Percentiles rank a stretch among this genome's conserved stretches.
Conservation (phyloP, 2,888 invertebrate species). For the Leptopilina drosophilae region DNA sequence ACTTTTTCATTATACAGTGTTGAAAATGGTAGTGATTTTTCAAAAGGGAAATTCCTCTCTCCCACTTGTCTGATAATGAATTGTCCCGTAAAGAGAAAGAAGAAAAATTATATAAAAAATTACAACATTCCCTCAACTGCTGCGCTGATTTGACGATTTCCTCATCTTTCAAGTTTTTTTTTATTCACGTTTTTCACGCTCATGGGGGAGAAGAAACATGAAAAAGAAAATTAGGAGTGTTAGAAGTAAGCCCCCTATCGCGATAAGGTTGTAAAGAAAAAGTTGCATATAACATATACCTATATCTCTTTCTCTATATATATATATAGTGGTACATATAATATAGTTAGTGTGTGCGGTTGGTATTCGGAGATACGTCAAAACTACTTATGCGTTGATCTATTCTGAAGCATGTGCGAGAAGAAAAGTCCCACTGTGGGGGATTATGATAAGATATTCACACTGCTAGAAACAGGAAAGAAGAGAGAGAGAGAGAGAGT, state of each 20-base stretch:
- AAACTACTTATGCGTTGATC: constrained; percentile 55
- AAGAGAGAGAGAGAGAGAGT: constrained; percentile 61
- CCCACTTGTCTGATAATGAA: no score
- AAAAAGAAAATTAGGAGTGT: background rate
- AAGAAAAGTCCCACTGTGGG: constrained; percentile 47
- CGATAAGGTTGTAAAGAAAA: background rate
- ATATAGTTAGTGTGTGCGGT: constrained; percentile 28
- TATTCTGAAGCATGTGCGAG: constrained; percentile 45
- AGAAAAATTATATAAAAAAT: constrained; percentile 10
- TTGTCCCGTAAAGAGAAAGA: background rate
- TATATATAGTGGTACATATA: no score
- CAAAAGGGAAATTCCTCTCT: no score
- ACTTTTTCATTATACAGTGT: no score
- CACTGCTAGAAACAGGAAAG: constrained; percentile 72
- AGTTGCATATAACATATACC: background rate
- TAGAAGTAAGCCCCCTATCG: background rate
- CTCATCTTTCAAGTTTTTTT: constrained; percentile 20
- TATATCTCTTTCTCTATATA: background rate
- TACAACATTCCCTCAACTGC: constrained; percentile 27
- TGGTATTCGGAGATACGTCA: constrained; percentile 58
- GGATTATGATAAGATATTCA: constrained; percentile 75
- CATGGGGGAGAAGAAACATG: background rate
- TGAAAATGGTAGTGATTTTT: no score
- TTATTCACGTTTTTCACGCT: background rate
- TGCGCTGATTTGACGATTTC: constrained; percentile 8